Conservation (phyloP, 2,888 invertebrate genomes). For the Arctia plantaginis region DNA sequence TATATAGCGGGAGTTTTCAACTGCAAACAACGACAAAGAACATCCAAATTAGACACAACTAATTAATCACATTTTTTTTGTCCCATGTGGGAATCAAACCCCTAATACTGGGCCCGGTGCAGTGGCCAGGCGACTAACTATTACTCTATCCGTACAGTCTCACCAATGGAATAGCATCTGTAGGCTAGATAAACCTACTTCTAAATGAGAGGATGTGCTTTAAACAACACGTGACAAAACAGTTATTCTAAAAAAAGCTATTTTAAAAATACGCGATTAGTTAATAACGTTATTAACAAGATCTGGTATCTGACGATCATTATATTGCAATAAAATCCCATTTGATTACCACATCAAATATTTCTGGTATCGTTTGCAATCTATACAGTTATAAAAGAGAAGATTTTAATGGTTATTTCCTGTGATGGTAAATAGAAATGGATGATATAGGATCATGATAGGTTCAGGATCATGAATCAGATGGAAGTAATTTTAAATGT, state of each 20-base stretch:
- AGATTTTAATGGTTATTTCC: not conserved
- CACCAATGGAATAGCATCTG: not conserved
- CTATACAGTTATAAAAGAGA: not conserved
- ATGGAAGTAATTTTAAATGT: not conserved
- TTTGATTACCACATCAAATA: not conserved
- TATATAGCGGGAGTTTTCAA: not conserved
- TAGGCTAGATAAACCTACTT: too few species aligned
- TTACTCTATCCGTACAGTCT: not conserved
- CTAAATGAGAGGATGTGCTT: not conserved
- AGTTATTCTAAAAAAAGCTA: not conserved
- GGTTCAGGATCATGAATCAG: not conserved
- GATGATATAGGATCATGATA: too few species aligned
- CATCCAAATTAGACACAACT: not conserved
- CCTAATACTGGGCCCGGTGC: too few species aligned
- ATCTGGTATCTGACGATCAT: not conserved
- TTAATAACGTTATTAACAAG: not conserved
- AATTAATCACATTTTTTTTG: not conserved
- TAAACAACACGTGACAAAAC: not conserved
- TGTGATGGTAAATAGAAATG: not conserved
- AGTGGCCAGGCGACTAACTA: not conserved
- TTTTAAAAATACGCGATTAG: not conserved
- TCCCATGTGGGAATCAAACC: not conserved
- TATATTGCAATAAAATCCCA: not conserved
- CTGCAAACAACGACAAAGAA: not conserved
- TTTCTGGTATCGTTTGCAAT: not conserved